Evolutionary conservation across 2,797 vertebrate genomes (phyloP), one percentile per base, ranked within the genome.

Genomic region (Manis crassicaudata): DNA sequence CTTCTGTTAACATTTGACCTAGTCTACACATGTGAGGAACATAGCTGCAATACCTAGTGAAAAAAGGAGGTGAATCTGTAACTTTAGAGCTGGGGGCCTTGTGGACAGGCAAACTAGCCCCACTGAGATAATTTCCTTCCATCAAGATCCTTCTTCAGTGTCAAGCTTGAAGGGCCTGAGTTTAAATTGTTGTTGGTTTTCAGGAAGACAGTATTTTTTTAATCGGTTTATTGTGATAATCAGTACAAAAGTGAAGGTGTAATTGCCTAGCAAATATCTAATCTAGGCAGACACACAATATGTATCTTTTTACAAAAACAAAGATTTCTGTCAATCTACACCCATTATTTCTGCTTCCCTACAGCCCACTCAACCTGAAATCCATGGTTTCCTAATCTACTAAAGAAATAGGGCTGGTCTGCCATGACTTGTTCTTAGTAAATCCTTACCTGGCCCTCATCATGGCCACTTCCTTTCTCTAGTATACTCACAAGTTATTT

Each of bases 381-480:
- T 40, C 70, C 76, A 9, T 60, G 56, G 91, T 96, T 97, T 96
- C 94, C 65, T 87, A 85, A 88, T 93, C 77, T 56, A 89, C 56
- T 25, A 27, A 63, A 84, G 37, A 77, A 83, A 79, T 58, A n/a
- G 40, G 21, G 50, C 62, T 92, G 73, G 52, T 65, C 50, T 94
- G 58, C 23, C 21, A 3, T 58, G 43, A 79, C 60, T 88, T 70
- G 7, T 94, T 95, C 93, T 90, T 56, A 92, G 77, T 81, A 96
- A 97, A 84, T 83, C 92, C 95, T 76, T 43, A 91, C 65, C 75
- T 80, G 73, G 62, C 13, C 27, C 76, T 79, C 67, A 46, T 52
- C 37, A 54, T 65, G n/a, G 72, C 90, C 87, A 95, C 96, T 97
- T 97, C 96, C 93, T 81, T 76, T 84, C 93, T 93, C 80, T 50